Conservation (phyloP, 2,113 vertebrate genomes). For the Myrmophylax atrothorax region DNA sequence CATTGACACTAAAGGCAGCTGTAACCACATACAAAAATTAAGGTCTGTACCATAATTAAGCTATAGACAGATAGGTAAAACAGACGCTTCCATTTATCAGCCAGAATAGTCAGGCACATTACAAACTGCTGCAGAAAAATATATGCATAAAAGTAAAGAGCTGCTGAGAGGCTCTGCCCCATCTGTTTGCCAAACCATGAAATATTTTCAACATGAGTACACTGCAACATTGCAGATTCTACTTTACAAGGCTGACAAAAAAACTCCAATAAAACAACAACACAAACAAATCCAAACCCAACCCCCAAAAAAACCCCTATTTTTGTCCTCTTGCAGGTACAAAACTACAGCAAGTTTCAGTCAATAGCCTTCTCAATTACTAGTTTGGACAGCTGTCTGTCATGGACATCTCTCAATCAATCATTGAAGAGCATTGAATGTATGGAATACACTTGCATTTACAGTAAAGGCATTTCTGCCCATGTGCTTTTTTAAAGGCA, state of each 20-base stretch:
- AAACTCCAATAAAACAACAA: background rate
- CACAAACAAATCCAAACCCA: background rate
- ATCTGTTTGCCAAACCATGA: background rate
- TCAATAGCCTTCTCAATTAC: background rate
- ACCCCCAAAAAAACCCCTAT: background rate
- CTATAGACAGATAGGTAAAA: fast-evolving
- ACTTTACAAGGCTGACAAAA: background rate
- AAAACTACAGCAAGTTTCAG: background rate
- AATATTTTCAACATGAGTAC: fast-evolving
- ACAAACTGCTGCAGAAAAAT: background rate
- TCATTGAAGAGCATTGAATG: background rate
- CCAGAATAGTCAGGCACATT: background rate
- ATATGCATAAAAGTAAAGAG: fast-evolving
- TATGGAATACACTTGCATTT: background rate
- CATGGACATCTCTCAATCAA: background rate
- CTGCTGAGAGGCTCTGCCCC: background rate
- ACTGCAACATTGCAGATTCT: background rate
- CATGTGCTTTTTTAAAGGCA: background rate
- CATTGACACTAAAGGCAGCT: background rate
- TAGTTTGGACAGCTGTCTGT: background rate
- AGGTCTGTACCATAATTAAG: background rate
- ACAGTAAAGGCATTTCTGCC: background rate
- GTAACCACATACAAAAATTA: background rate
- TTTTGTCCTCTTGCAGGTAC: background rate
- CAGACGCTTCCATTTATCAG: background rate